A percentile compares a stretch with the other conserved stretches of the same genome.
Evolutionary conservation across 2,113 vertebrate species (phyloP).

Genomic region (Catharus bicknelli): DNA sequence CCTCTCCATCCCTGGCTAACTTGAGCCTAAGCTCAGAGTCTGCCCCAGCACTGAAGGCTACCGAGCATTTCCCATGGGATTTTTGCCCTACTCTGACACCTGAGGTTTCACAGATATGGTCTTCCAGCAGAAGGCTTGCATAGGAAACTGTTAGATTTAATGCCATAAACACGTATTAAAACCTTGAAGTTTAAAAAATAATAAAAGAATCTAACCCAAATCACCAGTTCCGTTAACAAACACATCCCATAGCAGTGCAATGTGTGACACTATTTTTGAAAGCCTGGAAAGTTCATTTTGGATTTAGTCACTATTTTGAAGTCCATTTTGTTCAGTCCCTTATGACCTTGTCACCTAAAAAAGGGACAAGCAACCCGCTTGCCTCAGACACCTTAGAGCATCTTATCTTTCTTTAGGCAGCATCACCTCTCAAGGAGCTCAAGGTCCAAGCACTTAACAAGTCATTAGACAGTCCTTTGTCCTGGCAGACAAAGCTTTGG

Average conservation of each 20-base stretch:
- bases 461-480: background rate
- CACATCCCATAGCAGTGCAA: background rate
- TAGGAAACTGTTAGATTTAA: background rate
- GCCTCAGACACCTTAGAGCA: background rate
- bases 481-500: background rate
- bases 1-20: no score
- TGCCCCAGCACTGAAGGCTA: background rate
- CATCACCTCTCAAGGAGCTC: background rate
- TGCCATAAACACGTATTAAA: background rate
- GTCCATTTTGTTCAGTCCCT: background rate
- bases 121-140: background rate
- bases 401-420: background rate
- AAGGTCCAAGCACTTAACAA: background rate
- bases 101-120: rapidly evolving
- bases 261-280: background rate
- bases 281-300: background rate
- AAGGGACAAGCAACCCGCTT: background rate
- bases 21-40: background rate
- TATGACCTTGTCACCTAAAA: background rate
- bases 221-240: background rate
- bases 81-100: background rate
- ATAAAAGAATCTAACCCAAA: background rate
- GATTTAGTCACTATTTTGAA: background rate
- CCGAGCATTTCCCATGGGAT: background rate
- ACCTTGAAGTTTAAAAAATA: background rate